These are phyloP conservation scores for Carlito syrichta DNA, from an alignment of 2,113 vertebrate genomes.

Conservation along the genomic window DNA sequence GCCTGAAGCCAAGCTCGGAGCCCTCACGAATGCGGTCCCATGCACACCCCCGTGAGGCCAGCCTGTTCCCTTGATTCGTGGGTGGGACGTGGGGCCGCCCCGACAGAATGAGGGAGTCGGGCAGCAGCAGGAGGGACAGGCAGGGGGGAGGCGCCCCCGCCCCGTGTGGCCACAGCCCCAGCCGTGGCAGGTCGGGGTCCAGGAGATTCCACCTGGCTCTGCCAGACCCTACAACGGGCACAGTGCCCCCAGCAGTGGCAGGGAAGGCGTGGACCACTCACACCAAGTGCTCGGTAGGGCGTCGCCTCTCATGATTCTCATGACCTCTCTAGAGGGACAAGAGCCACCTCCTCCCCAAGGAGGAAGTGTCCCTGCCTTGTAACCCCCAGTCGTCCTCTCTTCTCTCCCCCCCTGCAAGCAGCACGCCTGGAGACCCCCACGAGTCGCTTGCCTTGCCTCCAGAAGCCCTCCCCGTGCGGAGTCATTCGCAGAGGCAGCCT, in stretches of 20 bases:
- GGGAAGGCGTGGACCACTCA: not conserved
- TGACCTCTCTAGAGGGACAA: not conserved
- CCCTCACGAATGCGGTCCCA: not conserved
- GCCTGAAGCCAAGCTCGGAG: not conserved
- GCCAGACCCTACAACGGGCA: accelerated
- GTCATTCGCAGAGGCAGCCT: not conserved
- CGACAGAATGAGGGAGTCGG: not conserved
- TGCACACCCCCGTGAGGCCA: accelerated
- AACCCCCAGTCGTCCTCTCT: too few species aligned
- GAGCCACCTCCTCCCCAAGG: not conserved
- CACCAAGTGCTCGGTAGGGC: not conserved
- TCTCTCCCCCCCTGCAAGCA: too few species aligned
- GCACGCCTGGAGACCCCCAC: not conserved
- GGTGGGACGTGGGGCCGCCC: not conserved
- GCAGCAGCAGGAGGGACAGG: too few species aligned
- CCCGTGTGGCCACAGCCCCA: accelerated
- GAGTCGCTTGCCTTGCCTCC: not conserved
- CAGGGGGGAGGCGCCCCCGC: too few species aligned
- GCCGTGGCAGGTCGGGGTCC: not conserved
- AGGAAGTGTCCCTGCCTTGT: too few species aligned
- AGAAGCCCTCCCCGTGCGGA: not conserved
- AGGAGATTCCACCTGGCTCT: not conserved
- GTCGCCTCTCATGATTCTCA: not conserved
- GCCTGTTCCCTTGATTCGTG: not conserved
- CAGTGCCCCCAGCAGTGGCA: not conserved